A percentile compares a stretch with the other conserved stretches of the same genome.
Conservation (phyloP, 2,888 invertebrate species). For the Peribatodes rhomboidaria region DNA sequence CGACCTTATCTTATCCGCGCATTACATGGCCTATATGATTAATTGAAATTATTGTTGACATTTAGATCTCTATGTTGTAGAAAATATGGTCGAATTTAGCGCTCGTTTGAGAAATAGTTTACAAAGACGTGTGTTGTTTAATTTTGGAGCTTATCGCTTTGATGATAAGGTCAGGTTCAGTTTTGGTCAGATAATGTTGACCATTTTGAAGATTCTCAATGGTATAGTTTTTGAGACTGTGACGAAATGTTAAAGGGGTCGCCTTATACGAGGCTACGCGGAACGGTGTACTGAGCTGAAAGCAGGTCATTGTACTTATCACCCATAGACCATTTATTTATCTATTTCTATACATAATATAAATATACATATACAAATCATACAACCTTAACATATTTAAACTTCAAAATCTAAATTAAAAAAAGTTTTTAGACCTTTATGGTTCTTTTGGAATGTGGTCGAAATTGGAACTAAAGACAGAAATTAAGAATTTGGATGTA, state of each 20-base stretch:
- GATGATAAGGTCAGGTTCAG: conserved; percentile 5
- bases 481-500: too few relatives aligned
- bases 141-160: conserved; percentile 11
- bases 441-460: too few relatives aligned
- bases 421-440: too few relatives aligned
- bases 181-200: neutral
- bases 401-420: too few relatives aligned
- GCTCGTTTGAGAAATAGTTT: neutral
- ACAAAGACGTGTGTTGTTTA: conserved; percentile 7
- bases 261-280: neutral
- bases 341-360: too few relatives aligned
- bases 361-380: too few relatives aligned
- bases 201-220: neutral
- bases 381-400: too few relatives aligned
- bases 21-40: conserved; percentile 41
- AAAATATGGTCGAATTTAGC: neutral
- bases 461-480: too few relatives aligned
- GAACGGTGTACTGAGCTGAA: neutral
- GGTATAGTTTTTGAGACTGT: conserved; percentile 10
- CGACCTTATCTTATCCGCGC: conserved; percentile 46
- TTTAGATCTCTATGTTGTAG: conserved; percentile 10
- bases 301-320: neutral
- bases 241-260: conserved; percentile 1
- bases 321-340: too few relatives aligned
- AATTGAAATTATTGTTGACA: conserved; percentile 5